Evolutionary conservation across 2,888 invertebrate species (phyloP).

Genomic region (Diplazon laetatorius): DNA sequence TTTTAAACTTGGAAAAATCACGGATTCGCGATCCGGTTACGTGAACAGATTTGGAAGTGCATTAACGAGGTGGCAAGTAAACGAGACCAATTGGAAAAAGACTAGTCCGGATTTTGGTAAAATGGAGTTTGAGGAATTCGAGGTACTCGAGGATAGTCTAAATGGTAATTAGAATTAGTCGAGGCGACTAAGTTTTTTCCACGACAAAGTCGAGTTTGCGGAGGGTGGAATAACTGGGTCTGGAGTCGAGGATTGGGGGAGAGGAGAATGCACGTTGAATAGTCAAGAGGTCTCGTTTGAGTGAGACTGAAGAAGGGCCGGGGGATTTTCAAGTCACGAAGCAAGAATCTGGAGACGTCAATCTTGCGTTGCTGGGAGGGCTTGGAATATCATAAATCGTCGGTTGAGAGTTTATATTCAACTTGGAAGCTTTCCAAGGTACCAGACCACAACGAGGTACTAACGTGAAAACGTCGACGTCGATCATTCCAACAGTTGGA

Average conservation of each 20-base stretch:
- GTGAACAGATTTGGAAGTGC: conserved; percentile 75
- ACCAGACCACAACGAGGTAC: conserved; percentile 17
- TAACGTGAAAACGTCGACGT: neutral
- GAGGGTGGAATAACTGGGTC: neutral
- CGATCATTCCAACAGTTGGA: conserved; percentile 7
- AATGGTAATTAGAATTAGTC: conserved; percentile 75
- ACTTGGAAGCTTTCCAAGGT: conserved; percentile 24
- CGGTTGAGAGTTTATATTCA: conserved; percentile 40
- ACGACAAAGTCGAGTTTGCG: neutral
- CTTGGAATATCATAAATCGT: conserved; percentile 33
- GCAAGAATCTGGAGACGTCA: conserved; percentile 14
- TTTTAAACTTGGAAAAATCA: conserved; percentile 77
- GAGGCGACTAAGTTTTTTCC: neutral
- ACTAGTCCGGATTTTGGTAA: conserved; percentile 88
- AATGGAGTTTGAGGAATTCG: conserved; percentile 93
- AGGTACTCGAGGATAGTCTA: conserved; percentile 88
- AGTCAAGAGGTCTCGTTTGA: conserved; percentile 7
- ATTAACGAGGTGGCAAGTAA: conserved; percentile 80
- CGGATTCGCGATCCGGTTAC: conserved; percentile 71
- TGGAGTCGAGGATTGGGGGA: neutral
- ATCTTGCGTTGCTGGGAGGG: neutral
- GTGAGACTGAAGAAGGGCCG: no score
- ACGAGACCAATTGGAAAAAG: conserved; percentile 84
- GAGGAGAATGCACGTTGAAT: conserved; percentile 1
- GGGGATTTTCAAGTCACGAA: neutral